Evolutionary conservation across 2,888 invertebrate genomes (phyloP).

Genomic region (Tinea trinotella): DNA sequence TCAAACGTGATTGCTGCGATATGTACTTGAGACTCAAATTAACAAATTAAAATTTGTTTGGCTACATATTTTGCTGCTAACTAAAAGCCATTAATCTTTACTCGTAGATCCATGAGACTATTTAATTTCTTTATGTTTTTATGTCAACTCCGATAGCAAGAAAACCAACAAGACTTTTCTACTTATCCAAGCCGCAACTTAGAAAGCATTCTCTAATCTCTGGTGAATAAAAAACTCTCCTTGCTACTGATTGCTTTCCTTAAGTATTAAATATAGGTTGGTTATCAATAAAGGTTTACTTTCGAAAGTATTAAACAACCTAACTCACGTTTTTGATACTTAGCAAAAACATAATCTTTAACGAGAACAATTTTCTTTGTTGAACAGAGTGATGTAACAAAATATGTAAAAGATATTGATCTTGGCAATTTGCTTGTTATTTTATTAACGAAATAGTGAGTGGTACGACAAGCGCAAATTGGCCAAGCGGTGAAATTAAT

Average conservation of each 20-base stretch:
- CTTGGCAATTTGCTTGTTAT: neutral
- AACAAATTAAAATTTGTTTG: too few species aligned
- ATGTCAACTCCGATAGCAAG: too few species aligned
- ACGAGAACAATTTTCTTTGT: neutral
- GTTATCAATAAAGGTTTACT: slow-evolving; percentile 29
- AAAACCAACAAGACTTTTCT: too few species aligned
- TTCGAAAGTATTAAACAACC: slow-evolving; percentile 25
- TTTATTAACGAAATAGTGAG: neutral
- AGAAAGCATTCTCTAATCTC: too few species aligned
- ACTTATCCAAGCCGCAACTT: neutral
- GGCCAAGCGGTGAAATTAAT: neutral
- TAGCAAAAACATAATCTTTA: neutral
- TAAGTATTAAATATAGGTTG: neutral
- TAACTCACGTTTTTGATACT: slow-evolving; percentile 17
- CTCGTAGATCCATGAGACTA: too few species aligned
- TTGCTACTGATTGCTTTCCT: neutral
- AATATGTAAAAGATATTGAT: neutral
- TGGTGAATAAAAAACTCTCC: neutral
- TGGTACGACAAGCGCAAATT: neutral
- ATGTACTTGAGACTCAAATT: too few species aligned
- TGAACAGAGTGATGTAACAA: neutral
- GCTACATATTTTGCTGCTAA: too few species aligned
- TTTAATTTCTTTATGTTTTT: too few species aligned
- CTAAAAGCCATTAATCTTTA: too few species aligned
- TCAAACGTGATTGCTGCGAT: too few species aligned